Percentiles rank a stretch among this genome's conserved stretches.
These are phyloP conservation scores for Staurois parvus DNA, from an alignment of 2,797 vertebrate genomes.

Conservation along the genomic window DNA sequence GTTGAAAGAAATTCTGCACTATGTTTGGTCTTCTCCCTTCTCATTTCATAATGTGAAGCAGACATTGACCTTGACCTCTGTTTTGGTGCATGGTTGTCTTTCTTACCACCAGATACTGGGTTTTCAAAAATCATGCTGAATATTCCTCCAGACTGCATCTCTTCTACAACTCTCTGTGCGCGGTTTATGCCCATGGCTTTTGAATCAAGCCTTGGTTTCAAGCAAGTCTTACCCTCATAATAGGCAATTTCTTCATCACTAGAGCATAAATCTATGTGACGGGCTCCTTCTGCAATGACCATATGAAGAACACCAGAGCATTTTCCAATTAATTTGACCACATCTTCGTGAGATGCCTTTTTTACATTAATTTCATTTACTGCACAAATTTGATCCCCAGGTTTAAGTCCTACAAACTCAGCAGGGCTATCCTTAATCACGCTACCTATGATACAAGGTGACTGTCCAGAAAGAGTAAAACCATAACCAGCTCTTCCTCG, in stretches of 20 bases:
- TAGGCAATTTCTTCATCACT: slow-evolving; percentile 91
- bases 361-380: slow-evolving; percentile 95
- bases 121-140: slow-evolving; percentile 97
- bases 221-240: slow-evolving; percentile 82
- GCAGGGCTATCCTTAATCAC: slow-evolving; percentile 94
- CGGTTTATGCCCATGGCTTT: slow-evolving; percentile 94
- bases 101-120: slow-evolving; percentile 82
- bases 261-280: slow-evolving; percentile 87
- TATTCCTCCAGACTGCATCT: slow-evolving; percentile 95
- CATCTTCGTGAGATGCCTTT: slow-evolving; percentile 94
- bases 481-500: slow-evolving; percentile 93
- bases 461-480: slow-evolving; percentile 93
- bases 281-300: slow-evolving; percentile 84
- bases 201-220: slow-evolving; percentile 87
- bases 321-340: slow-evolving; percentile 94
- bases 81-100: slow-evolving; percentile 79
- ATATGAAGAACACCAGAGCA: slow-evolving; percentile 92
- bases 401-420: slow-evolving; percentile 89
- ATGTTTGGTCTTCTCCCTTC: slow-evolving; percentile 68
- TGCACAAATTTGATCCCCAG: slow-evolving; percentile 91
- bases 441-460: slow-evolving; percentile 91
- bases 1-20: slow-evolving; percentile 81
- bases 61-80: slow-evolving; percentile 82
- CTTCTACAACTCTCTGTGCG: slow-evolving; percentile 93
- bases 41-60: slow-evolving; percentile 79